These are phyloP conservation scores for Hyles euphorbiae DNA, from an alignment of 1,140 invertebrate genomes.

Conservation along the genomic window DNA sequence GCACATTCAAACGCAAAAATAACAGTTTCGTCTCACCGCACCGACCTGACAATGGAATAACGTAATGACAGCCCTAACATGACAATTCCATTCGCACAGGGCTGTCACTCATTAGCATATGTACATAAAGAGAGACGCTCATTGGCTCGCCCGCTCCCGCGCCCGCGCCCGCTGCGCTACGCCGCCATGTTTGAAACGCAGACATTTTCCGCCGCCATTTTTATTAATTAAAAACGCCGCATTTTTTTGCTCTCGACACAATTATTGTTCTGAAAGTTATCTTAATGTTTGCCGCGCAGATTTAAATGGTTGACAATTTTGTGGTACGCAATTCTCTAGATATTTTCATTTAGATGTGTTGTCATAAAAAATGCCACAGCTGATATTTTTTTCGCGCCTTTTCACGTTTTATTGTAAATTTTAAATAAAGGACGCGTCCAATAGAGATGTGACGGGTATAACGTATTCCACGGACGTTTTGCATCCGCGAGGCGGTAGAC, in stretches of 20 bases:
- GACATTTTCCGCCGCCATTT: conserved; percentile 59
- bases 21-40: conserved; percentile 39
- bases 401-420: conserved; percentile 7
- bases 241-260: conserved; percentile 33
- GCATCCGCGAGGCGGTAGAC: conserved; percentile 22
- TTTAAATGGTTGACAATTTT: conserved; percentile 29
- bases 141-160: conserved; percentile 25
- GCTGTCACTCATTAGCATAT: conserved; percentile 70
- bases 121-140: conserved; percentile 55
- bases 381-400: neutral
- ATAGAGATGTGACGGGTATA: conserved; percentile 28
- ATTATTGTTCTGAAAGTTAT: conserved; percentile 51
- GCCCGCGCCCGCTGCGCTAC: conserved; percentile 9
- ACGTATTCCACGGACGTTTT: conserved; percentile 43
- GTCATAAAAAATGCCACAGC: neutral
- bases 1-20: conserved; percentile 54
- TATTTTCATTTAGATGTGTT: neutral
- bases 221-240: conserved; percentile 62
- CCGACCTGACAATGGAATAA: conserved; percentile 43
- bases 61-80: conserved; percentile 64
- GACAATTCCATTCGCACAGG: conserved; percentile 67
- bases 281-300: conserved; percentile 37
- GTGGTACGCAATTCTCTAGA: conserved; percentile 1
- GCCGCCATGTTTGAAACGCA: conserved; percentile 56
- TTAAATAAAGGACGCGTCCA: conserved; percentile 10